phyloP scores from a whole-genome alignment of 2,888 invertebrate genomes.

The Patella pellucida region DNA sequence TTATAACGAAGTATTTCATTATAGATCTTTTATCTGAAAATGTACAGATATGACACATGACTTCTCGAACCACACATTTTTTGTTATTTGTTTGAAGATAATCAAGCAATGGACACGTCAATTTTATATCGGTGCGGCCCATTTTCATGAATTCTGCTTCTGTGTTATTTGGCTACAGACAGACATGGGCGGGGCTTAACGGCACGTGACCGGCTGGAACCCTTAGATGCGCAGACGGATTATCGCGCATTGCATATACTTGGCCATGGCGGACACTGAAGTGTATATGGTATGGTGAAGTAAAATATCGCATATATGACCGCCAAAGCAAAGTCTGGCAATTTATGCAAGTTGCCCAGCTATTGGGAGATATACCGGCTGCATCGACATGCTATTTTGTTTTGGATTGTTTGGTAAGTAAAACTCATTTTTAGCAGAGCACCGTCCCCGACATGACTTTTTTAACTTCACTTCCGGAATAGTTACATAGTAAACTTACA shows the following conservation, averaged over 20 bases:
- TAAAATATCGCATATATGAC: slow-evolving; percentile 38
- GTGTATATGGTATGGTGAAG: background rate
- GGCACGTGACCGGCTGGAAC: slow-evolving; percentile 8
- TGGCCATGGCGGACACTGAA: slow-evolving; percentile 1
- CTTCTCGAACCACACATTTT: too few relatives aligned
- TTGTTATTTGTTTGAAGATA: too few relatives aligned
- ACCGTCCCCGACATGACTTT: slow-evolving; percentile 6
- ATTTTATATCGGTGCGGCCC: too few relatives aligned
- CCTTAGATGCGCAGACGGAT: background rate
- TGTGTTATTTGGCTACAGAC: background rate
- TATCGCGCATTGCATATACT: slow-evolving; percentile 6
- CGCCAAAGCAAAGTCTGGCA: slow-evolving; percentile 41
- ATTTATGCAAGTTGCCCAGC: slow-evolving; percentile 48
- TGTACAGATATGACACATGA: too few relatives aligned
- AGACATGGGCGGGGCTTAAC: slow-evolving; percentile 1
- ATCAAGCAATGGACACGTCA: too few relatives aligned
- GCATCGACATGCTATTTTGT: slow-evolving; percentile 59
- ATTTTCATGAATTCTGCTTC: too few relatives aligned
- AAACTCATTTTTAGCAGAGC: background rate
- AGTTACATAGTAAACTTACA: background rate
- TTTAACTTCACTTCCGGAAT: slow-evolving; percentile 2
- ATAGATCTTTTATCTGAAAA: too few relatives aligned
- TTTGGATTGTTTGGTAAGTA: slow-evolving; percentile 60
- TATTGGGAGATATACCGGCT: slow-evolving; percentile 47
- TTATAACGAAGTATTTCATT: too few relatives aligned